These are phyloP conservation scores for Oryzias melastigma DNA, from an alignment of 2,113 vertebrate genomes.

Conservation along the genomic window DNA sequence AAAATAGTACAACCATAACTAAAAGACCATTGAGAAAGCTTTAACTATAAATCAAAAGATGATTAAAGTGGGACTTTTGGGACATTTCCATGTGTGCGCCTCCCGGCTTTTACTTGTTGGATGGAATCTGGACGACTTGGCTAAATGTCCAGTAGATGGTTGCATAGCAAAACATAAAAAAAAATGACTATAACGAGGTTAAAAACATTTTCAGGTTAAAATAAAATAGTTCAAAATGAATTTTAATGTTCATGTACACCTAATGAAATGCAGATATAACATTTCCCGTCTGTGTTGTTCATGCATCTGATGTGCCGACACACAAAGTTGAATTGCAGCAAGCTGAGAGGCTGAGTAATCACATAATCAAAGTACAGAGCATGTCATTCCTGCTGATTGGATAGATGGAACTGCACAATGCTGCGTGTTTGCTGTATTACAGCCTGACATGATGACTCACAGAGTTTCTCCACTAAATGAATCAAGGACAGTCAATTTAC, in stretches of 20 bases:
- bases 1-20: too few relatives aligned
- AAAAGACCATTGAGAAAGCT: too few relatives aligned
- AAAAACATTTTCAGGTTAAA: too few relatives aligned
- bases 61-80: too few relatives aligned
- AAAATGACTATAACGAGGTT: too few relatives aligned
- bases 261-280: constrained; percentile 5
- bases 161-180: too few relatives aligned
- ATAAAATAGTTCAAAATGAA: background rate
- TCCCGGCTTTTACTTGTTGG: too few relatives aligned
- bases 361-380: constrained; percentile 44
- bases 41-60: too few relatives aligned
- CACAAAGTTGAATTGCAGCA: constrained; percentile 16
- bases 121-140: too few relatives aligned
- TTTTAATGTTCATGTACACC: constrained; percentile 5
- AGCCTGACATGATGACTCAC: constrained; percentile 56
- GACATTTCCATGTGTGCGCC: too few relatives aligned
- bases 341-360: constrained; percentile 27
- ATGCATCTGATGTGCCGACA: constrained; percentile 12
- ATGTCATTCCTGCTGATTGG: constrained; percentile 57
- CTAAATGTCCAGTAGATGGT: too few relatives aligned
- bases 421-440: constrained; percentile 37
- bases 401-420: constrained; percentile 50
- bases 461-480: constrained; percentile 22
- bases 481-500: constrained; percentile 36
- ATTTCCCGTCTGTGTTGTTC: constrained; percentile 12